Evolutionary conservation across 2,113 vertebrate species (phyloP).

Genomic region (Fregetta grallaria): DNA sequence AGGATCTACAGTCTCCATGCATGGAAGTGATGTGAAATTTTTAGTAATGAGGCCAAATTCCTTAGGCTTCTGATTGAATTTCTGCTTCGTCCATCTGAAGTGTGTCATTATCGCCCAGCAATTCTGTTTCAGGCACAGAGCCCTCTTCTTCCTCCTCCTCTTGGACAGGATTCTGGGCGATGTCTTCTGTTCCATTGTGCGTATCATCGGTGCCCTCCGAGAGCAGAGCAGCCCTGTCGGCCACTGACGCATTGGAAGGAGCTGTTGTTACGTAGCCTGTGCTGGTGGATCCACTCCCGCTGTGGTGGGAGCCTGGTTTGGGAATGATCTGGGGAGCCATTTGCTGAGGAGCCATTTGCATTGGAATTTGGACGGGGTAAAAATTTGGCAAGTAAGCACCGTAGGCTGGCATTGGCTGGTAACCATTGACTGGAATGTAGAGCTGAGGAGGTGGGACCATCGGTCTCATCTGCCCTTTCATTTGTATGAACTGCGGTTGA

Average conservation of each 20-base stretch:
- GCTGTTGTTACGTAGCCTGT: constrained; percentile 94
- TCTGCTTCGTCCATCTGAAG: constrained; percentile 81
- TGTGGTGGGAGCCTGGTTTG: constrained; percentile 93
- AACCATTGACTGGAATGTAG: constrained; percentile 96
- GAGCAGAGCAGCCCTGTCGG: constrained; percentile 84
- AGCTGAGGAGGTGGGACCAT: constrained; percentile 90
- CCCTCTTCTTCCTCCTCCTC: constrained; percentile 79
- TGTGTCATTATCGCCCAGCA: constrained; percentile 86
- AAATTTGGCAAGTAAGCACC: constrained; percentile 95
- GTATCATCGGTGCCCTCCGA: constrained; percentile 76
- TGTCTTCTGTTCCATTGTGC: constrained; percentile 70
- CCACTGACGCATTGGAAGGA: constrained; percentile 84
- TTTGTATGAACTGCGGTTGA: constrained; percentile 89
- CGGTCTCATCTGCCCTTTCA: constrained; percentile 90
- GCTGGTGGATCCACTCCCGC: constrained; percentile 94
- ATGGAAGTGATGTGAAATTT: background rate
- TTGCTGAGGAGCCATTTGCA: constrained; percentile 91
- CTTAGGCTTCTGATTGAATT: constrained; percentile 81
- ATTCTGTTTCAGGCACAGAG: constrained; percentile 89
- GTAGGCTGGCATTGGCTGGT: constrained; percentile 90
- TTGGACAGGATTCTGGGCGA: constrained; percentile 76
- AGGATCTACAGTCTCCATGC: background rate
- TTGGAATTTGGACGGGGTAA: constrained; percentile 93
- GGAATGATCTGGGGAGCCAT: constrained; percentile 83
- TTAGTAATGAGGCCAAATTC: background rate